These are phyloP conservation scores for Drosophila guanche DNA, from an alignment of 1,140 invertebrate genomes.

Conservation along the genomic window DNA sequence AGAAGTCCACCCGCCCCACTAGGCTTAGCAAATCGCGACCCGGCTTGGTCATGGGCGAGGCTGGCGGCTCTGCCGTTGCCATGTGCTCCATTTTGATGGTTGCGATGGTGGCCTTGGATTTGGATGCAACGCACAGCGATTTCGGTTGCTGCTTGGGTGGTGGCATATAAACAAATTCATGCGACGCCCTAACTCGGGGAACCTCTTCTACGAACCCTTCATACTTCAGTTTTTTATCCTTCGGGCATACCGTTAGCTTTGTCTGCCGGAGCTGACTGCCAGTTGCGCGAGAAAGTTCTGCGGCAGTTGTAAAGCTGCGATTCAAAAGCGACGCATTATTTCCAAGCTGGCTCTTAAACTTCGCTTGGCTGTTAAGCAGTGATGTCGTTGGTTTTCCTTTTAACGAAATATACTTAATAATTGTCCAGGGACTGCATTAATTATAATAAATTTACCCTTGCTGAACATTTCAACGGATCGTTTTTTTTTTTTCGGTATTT, in stretches of 20 bases:
- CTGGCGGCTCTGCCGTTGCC: slow-evolving; percentile 8
- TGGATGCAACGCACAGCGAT: background rate
- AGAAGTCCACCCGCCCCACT: slow-evolving; percentile 68
- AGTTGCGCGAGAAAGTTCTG: slow-evolving; percentile 38
- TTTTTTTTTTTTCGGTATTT: no score
- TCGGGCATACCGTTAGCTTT: slow-evolving; percentile 52
- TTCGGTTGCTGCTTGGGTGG: slow-evolving; percentile 6
- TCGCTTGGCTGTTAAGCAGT: slow-evolving; percentile 40
- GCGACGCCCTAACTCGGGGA: slow-evolving; percentile 18
- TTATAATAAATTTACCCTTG: slow-evolving; percentile 21
- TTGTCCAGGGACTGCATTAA: background rate
- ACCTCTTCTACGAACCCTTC: slow-evolving; percentile 53
- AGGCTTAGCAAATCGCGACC: slow-evolving; percentile 51
- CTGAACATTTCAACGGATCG: slow-evolving; percentile 57
- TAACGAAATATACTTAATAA: background rate
- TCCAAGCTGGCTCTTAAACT: slow-evolving; percentile 38
- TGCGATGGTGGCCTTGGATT: background rate
- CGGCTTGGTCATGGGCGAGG: slow-evolving; percentile 28
- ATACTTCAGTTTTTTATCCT: slow-evolving; percentile 60
- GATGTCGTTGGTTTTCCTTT: slow-evolving; percentile 29
- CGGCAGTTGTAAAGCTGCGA: slow-evolving; percentile 54
- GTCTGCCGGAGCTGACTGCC: slow-evolving; percentile 61
- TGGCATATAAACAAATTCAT: slow-evolving; percentile 59
- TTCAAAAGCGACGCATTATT: slow-evolving; percentile 18
- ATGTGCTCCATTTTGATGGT: slow-evolving; percentile 15